Base-by-base conservation (phyloP, 2,113 vertebrate species). In the Acinonyx jubatus region DNA sequence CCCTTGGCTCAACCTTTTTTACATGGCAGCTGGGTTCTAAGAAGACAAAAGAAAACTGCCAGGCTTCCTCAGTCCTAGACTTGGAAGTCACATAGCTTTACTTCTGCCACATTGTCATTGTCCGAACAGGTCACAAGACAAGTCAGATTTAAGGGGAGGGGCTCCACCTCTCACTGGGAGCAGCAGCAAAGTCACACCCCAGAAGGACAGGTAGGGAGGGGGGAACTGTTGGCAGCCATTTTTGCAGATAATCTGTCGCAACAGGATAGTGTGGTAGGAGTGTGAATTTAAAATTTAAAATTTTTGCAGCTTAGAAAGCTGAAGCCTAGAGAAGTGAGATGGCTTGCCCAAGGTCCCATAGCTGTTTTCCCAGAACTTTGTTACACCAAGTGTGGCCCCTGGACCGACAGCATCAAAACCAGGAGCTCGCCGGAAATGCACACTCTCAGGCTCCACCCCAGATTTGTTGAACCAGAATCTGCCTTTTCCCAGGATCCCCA, bases 271-370 rank as follows among this genome's bases (percentile, higher is more conserved):
- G 57, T 91, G 65, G 79, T 65, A 92, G 57, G n/a, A 87, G 69
- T 66, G n/a, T 80, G 94, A 92, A n/a, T n/a, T n/a, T n/a, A n/a
- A n/a, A n/a, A n/a, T n/a, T n/a, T n/a, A 21, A 68, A 83, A 31
- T 5, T 55, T 84, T 95, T 91, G 69, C 79, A 95, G 82, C 63
- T 71, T 65, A 96, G 80, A 80, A 92, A 92, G 50, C 31, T 25
- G 7, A 89, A 92, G 33, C 16, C 3, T 41, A 41, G 66, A 91
- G 31, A 78, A 66, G 66, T 89, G 50, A 82, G 50, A 19, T 68
- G 79, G 3, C 55, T 76, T 92, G 36, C 12, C 65, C 61, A 71
- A 4, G 48, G 41, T 79, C 4, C 33, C 15, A 57, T 45, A 74
- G 83, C 31, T 92, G 45, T 7, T 94, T 92, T 92, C 65, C 38